These are phyloP conservation scores for Pampus argenteus DNA, from an alignment of 2,797 vertebrate species.

Conservation along the genomic window DNA sequence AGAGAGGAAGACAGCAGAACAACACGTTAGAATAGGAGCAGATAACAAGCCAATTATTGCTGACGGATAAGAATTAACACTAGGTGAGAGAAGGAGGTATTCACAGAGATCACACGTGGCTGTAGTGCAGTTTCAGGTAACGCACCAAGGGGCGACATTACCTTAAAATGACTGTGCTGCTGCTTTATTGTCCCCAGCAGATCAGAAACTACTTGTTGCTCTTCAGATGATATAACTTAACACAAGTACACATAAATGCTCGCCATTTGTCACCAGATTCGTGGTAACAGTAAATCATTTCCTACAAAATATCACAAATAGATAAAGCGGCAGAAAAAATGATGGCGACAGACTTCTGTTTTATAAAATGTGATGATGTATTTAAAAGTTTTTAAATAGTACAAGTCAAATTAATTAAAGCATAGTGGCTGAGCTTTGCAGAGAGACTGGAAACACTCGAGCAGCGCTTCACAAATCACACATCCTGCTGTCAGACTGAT, in stretches of 20 bases:
- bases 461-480: neutral
- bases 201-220: neutral
- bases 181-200: too few relatives aligned
- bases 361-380: too few relatives aligned
- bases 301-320: too few relatives aligned
- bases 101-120: slow-evolving; percentile 13
- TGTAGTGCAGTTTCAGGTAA: slow-evolving; percentile 6
- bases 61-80: slow-evolving; percentile 46
- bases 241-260: neutral
- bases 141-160: neutral
- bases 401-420: neutral
- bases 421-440: neutral
- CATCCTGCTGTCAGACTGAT: neutral
- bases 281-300: too few relatives aligned
- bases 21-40: slow-evolving; percentile 37
- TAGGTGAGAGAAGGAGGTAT: slow-evolving; percentile 12
- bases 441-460: neutral
- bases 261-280: neutral
- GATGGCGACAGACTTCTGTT: too few relatives aligned
- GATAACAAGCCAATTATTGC: slow-evolving; percentile 68
- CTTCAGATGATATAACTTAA: neutral
- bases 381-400: neutral
- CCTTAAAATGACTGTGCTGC: neutral
- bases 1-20: slow-evolving; percentile 36
- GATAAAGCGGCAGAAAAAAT: too few relatives aligned